Evolutionary conservation across 2,113 vertebrate genomes (phyloP), one percentile per base, ranked within the genome.

Genomic region (Barbus barbus): DNA sequence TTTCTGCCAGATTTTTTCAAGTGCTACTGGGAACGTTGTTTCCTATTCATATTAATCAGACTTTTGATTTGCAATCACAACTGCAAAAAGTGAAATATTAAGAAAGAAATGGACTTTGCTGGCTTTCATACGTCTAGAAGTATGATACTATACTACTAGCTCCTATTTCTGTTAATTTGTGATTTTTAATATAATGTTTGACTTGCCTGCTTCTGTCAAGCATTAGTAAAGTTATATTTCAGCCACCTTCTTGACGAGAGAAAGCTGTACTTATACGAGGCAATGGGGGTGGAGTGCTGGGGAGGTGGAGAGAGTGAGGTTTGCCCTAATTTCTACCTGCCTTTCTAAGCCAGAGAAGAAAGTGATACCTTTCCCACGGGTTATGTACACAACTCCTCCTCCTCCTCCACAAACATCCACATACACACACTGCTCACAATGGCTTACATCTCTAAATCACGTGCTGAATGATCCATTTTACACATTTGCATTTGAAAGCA

Each of bases 261-360:
- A 78, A 61, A 28, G 75, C 22, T 16, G 7, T 38, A 18, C 31
- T 60, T 36, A 8, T 13, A 22, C 4, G 26, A 41, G 18, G 22
- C 24, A 22, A 3, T 28, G 38, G 78, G 9, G 78, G 38, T 46
- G 78, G 38, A 7, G 44, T 75, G 24, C 28, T 31, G 26, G 24
- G 44, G 22, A 28, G 84, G 36, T 77, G 33, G 77, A 33, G 77
- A 33, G 51, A 56, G 33, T 65, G 83, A 41, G 38, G 48, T 69
- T 69, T 77, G 67, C 71, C 87, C 82, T 38, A 26, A 82, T 88
- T 88, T 84, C 84, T 75, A 82, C 26, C 24, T 83, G 78, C 16
- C 28, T 76, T 14, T 3, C 38, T 75, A 16, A 87, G 44, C 79
- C 74, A 83, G 12, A 81, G 48, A 58, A 31, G 81, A 69, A 85